Conservation (phyloP, 1,140 invertebrate species). For the Drosophila sturtevanti region DNA sequence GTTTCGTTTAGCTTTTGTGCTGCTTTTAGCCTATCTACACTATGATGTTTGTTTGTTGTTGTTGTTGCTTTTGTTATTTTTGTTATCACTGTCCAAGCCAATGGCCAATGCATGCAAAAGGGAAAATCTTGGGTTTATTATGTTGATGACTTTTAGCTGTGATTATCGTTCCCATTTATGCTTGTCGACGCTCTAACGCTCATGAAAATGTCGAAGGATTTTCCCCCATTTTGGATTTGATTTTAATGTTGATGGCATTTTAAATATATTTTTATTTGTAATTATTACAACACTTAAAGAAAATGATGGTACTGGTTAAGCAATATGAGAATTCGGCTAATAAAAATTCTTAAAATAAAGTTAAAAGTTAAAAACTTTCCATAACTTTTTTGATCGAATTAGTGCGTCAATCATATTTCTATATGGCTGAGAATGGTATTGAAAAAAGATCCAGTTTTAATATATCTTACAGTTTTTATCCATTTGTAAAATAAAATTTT, state of each 20-base stretch:
- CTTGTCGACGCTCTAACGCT: conserved; percentile 61
- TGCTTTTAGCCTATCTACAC: conserved; percentile 36
- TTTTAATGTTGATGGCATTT: neutral
- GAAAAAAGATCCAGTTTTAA: no score
- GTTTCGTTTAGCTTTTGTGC: conserved; percentile 64
- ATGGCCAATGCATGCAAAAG: conserved; percentile 52
- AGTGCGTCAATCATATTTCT: no score
- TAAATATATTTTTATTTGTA: conserved; percentile 8
- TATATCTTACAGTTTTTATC: no score
- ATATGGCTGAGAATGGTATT: no score
- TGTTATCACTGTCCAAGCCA: neutral
- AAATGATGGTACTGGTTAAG: no score
- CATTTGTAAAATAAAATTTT: no score
- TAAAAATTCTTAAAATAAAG: no score
- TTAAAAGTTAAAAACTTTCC: no score
- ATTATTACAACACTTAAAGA: no score
- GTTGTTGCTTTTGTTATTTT: conserved; percentile 7
- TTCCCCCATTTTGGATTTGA: conserved; percentile 11
- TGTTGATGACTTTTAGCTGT: conserved; percentile 77
- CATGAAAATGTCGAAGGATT: conserved; percentile 34
- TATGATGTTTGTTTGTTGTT: conserved; percentile 20
- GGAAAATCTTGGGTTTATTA: conserved; percentile 75
- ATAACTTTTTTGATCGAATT: no score
- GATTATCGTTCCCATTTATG: conserved; percentile 71
- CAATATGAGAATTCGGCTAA: neutral